Evolutionary conservation across 2,888 invertebrate genomes (phyloP), one percentile per base, ranked within the genome.

Genomic region (Neoitamus cyanurus): DNA sequence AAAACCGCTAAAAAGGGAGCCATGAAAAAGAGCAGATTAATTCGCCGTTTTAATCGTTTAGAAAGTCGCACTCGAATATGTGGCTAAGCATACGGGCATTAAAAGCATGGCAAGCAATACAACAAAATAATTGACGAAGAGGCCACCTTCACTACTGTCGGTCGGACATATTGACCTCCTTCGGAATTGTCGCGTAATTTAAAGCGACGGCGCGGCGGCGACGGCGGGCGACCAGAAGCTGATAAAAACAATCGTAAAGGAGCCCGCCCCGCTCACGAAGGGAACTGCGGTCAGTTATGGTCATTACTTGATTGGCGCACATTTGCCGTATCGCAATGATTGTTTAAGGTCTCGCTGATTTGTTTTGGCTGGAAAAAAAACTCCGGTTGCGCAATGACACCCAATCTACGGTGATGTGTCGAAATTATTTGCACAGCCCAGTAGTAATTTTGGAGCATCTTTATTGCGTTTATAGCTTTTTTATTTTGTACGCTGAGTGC

Each of bases 391-490:
- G 58, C 58, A 58, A 58, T 58, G 9, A 25, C 58, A 58, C 3
- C 11, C 25, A 58, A 25, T 58, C 25, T 15, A 5, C 42, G 13
- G 13, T 3, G n/a, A 25, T 20, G 11, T 58, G 20, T 58, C 7
- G 58, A 58, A 58, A 58, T 58, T 58, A 58, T 58, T 58, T 58
- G 25, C 58, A 58, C 58, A 58, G 58, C 58, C 58, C 58, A 58
- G 25, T 58, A 0, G 9, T 6, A 20, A 20, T 58, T 58, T 25
- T 11, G 20, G 25, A 9, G 20, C 58, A 58, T 25, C 58, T 58
- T 48, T 48, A 48, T 4, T 48, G 48, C 0, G 1, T 9, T 20
- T 34, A 34, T 34, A 3, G 34, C 34, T 34, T 48, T 48, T 48
- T 48, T 48, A 48, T 48, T 58, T 58, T 25, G 20, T 3, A 15